A percentile compares a stretch with the other conserved stretches of the same genome.
These are phyloP conservation scores for Frankliniella fusca DNA, from an alignment of 2,888 invertebrate species.

Conservation along the genomic window DNA sequence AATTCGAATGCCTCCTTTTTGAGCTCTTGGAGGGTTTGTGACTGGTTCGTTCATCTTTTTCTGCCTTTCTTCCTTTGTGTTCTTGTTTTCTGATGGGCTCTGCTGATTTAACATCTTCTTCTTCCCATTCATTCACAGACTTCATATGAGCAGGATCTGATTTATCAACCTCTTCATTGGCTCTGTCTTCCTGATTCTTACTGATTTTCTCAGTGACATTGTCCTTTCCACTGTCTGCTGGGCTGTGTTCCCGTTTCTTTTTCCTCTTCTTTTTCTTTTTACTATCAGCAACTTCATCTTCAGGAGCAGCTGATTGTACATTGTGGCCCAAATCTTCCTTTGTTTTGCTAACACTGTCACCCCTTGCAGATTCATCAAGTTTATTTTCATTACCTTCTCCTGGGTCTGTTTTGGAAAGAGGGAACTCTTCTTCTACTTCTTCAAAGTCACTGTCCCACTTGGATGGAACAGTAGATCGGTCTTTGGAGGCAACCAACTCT, in stretches of 20 bases:
- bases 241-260: neutral
- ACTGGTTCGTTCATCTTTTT: neutral
- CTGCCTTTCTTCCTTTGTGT: neutral
- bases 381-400: neutral
- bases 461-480: neutral
- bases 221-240: neutral
- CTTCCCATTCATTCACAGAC: neutral
- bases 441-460: slow-evolving; percentile 17
- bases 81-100: neutral
- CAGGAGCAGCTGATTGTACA: no score
- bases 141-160: neutral
- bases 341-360: neutral
- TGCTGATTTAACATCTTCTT: neutral
- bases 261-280: slow-evolving; percentile 5
- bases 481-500: neutral
- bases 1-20: neutral
- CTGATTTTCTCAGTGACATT: neutral
- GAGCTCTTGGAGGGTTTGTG: neutral
- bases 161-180: neutral
- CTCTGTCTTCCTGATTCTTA: neutral
- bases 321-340: no score
- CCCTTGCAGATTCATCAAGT: neutral
- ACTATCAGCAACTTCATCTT: neutral
- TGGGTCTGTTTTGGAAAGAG: neutral
- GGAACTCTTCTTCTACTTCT: neutral